Evolutionary conservation across 2,113 vertebrate genomes (phyloP).

Genomic region (Centrocercus urophasianus): DNA sequence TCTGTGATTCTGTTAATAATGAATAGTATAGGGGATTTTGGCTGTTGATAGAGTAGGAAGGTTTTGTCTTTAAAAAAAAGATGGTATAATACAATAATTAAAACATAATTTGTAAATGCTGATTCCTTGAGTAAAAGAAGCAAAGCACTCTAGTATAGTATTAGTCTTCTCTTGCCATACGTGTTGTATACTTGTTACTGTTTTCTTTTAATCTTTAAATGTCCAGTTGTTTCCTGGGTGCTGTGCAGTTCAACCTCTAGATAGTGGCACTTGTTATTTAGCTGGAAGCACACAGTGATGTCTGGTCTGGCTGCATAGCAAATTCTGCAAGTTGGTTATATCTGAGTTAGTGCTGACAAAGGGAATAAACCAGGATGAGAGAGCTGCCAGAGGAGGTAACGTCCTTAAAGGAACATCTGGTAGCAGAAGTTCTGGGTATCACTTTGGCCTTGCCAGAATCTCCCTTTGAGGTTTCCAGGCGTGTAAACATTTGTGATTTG

Average conservation of each 20-base stretch:
- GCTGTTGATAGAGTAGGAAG: background rate
- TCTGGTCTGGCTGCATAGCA: background rate
- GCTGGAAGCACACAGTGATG: background rate
- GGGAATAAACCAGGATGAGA: background rate
- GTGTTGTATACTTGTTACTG: background rate
- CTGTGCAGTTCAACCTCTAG: background rate
- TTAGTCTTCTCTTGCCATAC: background rate
- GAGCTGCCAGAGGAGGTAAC: background rate
- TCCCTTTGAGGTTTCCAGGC: background rate
- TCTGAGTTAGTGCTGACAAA: background rate
- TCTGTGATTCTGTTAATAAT: background rate
- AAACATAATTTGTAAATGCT: background rate
- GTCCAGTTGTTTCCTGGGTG: background rate
- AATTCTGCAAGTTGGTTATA: background rate
- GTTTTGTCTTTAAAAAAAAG: background rate
- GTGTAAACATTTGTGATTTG: background rate
- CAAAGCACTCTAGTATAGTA: background rate
- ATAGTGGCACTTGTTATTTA: background rate
- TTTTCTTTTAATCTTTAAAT: background rate
- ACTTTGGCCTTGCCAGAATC: background rate
- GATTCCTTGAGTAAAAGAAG: background rate
- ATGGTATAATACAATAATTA: background rate
- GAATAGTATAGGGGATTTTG: background rate
- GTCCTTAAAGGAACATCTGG: background rate
- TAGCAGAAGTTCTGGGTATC: background rate